phyloP scores from a whole-genome alignment of 2,888 invertebrate genomes.

The Cantharis rustica region DNA sequence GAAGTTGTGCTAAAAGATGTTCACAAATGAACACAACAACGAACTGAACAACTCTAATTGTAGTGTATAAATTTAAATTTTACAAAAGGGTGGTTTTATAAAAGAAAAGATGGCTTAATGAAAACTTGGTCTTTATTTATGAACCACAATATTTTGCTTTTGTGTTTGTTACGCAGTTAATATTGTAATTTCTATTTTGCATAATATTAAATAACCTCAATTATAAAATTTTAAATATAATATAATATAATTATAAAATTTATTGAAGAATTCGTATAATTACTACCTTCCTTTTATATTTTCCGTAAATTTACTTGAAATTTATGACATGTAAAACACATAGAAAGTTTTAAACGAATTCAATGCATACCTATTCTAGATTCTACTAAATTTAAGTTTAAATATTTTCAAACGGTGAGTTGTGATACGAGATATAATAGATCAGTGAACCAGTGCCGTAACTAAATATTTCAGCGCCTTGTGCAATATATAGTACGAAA shows the following conservation, averaged over 20 bases:
- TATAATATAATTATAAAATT: not conserved
- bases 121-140: constrained; percentile 15
- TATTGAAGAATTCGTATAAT: not conserved
- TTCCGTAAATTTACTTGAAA: not conserved
- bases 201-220: not conserved
- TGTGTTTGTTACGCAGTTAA: constrained; percentile 6
- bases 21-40: constrained; percentile 12
- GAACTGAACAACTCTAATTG: constrained; percentile 19
- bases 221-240: not conserved
- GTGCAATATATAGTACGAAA: too few relatives aligned
- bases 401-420: not conserved
- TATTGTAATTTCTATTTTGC: constrained; percentile 2
- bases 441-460: too few relatives aligned
- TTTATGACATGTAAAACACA: not conserved
- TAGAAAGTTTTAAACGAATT: not conserved
- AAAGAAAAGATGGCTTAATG: constrained; percentile 26
- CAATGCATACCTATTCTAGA: too few relatives aligned
- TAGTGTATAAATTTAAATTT: constrained; percentile 37
- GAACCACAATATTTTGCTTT: constrained; percentile 10
- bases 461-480: too few relatives aligned
- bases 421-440: not conserved
- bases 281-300: not conserved
- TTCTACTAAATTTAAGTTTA: not conserved
- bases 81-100: constrained; percentile 36
- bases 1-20: constrained; percentile 14